phyloP scores from a whole-genome alignment of 2,797 vertebrate species.

The Anguilla obscura region DNA sequence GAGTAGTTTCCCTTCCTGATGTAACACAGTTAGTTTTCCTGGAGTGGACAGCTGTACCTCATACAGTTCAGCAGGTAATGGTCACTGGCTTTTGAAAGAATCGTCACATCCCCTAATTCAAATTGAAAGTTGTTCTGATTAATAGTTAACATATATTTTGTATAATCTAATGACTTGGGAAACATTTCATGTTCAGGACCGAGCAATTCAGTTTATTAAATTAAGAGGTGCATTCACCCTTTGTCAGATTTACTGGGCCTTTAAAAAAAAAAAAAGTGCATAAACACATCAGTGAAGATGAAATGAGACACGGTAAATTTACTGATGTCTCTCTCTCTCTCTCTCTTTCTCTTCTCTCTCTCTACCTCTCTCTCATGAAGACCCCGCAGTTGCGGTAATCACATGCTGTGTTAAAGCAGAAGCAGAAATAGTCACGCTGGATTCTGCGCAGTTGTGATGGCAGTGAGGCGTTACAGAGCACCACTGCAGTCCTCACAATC shows the following conservation, averaged over 20 bases:
- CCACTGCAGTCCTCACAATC: neutral
- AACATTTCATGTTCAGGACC: too few relatives aligned
- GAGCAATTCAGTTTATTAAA: too few relatives aligned
- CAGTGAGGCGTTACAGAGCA: neutral
- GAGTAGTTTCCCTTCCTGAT: neutral
- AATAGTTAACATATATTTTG: too few relatives aligned
- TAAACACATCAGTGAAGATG: constrained; percentile 32
- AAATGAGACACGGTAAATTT: neutral
- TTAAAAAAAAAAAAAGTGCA: neutral
- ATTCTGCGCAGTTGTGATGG: neutral
- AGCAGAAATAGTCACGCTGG: neutral
- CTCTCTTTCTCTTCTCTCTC: neutral
- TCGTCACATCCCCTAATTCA: neutral
- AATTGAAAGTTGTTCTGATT: neutral
- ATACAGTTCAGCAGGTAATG: neutral
- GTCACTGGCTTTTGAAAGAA: neutral
- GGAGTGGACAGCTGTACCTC: neutral
- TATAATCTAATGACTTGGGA: too few relatives aligned
- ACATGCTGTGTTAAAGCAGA: neutral
- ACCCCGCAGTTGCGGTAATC: neutral
- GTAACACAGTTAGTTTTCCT: neutral
- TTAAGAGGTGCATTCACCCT: neutral
- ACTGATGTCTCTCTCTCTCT: neutral
- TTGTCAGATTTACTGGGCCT: neutral
- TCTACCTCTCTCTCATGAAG: neutral